Percentiles rank a stretch among this genome's conserved stretches.
Conservation (phyloP, 2,888 invertebrate species). For the Stenoptilia bipunctidactyla region DNA sequence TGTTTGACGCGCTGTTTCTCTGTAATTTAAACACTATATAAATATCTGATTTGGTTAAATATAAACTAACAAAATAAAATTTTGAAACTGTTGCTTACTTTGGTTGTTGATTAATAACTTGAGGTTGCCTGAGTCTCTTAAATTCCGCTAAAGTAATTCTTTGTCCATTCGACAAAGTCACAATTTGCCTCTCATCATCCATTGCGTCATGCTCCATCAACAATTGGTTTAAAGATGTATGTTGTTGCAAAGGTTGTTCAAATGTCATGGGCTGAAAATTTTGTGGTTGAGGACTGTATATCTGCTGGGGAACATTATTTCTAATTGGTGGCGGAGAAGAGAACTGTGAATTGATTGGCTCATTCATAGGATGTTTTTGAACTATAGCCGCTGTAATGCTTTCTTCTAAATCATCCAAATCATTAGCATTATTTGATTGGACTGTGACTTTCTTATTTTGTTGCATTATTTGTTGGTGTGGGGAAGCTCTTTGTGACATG, state of each 20-base stretch:
- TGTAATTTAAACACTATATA: slow-evolving; percentile 16
- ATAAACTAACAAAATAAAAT: slow-evolving; percentile 1
- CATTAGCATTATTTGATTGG: slow-evolving; percentile 56
- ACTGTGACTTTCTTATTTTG: slow-evolving; percentile 52
- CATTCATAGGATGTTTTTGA: slow-evolving; percentile 42
- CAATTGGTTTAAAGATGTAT: slow-evolving; percentile 29
- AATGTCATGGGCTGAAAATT: slow-evolving; percentile 23
- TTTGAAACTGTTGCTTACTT: slow-evolving; percentile 10
- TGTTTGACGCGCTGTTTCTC: slow-evolving; percentile 54
- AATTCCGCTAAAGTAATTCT: slow-evolving; percentile 58
- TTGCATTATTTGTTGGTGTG: slow-evolving; percentile 16
- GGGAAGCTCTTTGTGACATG: slow-evolving; percentile 36
- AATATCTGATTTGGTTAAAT: not conserved
- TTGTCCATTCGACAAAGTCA: slow-evolving; percentile 51
- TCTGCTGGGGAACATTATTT: slow-evolving; percentile 29
- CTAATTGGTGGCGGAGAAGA: slow-evolving; percentile 36
- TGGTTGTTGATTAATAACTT: slow-evolving; percentile 31
- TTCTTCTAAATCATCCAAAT: slow-evolving; percentile 66
- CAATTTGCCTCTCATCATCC: slow-evolving; percentile 52
- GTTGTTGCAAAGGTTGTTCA: not conserved
- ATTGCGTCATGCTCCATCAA: slow-evolving; percentile 43
- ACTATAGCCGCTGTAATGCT: slow-evolving; percentile 66
- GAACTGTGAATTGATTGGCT: slow-evolving; percentile 31
- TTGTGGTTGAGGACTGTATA: slow-evolving; percentile 36
- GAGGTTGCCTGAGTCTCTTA: slow-evolving; percentile 43